phyloP scores from a whole-genome alignment of 2,797 vertebrate genomes.

The Babyrousa celebensis region DNA sequence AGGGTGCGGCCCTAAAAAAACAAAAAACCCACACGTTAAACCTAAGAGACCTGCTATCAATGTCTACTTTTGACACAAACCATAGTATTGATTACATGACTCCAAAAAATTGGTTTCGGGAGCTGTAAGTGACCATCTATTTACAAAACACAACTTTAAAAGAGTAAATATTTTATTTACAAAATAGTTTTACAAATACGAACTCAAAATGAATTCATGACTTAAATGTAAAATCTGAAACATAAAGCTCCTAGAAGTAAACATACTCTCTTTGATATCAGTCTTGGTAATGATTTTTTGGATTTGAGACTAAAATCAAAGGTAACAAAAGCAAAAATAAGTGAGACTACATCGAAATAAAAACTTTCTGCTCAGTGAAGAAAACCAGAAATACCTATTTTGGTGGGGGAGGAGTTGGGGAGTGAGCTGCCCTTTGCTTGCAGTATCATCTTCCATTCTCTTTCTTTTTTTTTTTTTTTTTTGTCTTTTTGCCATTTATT shows the following conservation, averaged over 20 bases:
- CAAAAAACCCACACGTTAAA: background rate
- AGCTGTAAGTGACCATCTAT: background rate
- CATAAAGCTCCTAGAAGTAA: background rate
- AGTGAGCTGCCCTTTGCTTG: background rate
- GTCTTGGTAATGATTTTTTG: background rate
- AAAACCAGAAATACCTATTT: background rate
- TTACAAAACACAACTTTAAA: background rate
- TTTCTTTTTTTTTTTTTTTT: too few relatives aligned
- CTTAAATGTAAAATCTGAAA: background rate
- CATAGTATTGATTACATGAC: background rate
- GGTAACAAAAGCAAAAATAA: slow-evolving; percentile 26
- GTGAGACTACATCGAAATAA: background rate
- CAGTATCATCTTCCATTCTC: background rate
- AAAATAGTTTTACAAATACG: background rate
- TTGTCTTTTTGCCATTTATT: too few relatives aligned
- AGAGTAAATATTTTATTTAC: background rate
- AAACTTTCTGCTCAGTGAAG: background rate
- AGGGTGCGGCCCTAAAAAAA: too few relatives aligned
- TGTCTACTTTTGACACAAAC: background rate
- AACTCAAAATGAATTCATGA: background rate
- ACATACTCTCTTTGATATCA: background rate
- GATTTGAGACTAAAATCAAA: background rate
- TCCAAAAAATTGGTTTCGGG: background rate
- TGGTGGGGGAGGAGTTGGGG: background rate
- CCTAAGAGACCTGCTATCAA: background rate